Base-by-base conservation (phyloP, 2,797 vertebrate species). In the Liasis olivaceus region DNA sequence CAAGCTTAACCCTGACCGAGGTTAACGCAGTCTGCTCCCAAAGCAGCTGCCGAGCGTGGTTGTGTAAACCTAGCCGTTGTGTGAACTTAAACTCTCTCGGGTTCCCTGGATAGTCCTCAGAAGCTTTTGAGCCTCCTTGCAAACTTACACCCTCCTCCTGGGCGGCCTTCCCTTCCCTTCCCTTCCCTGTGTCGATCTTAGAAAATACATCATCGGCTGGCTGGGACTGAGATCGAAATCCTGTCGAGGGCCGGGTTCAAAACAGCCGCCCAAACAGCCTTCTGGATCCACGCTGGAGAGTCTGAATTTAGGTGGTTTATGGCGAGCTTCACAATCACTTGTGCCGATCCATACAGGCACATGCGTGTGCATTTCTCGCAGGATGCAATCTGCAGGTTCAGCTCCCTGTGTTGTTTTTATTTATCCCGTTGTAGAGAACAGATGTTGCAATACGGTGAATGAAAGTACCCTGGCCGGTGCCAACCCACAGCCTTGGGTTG, bases 381-480 rank as follows among this genome's bases (percentile, higher is more conserved):
- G 9, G 26, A 2, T 4, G 8, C 66, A 22, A 56, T 24, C 87
- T 72, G 9, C 22, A 5, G 5, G 59, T 42, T 92, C 47, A 8
- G 20, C 47, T 13, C 42, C 60, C 13, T 4, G n/a, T 26, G 36
- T 8, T 56, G n/a, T 69, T 28, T 17, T 60, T n/a, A 14, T n/a
- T 42, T 15, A 54, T 24, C 2, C 13, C 13, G 0, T 2, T 13
- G 54, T 31, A n/a, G 0, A 22, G 60, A 28, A 24, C 8, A 1
- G 1, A 60, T 1, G 24, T 42, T 1, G 3, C 51, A 22, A 81
- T 24, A 3, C 8, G 36, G 36, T 24, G 88, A 26, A 89, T 58
- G 14, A 12, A 5, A 26, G 13, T 0, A 0, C n/a, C 3, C 1
- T 5, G 28, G 24, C 13, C 11, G 26, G 22, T 12, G 58, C n/a